These are phyloP conservation scores for Urocynchramus pylzowi DNA, from an alignment of 2,113 vertebrate species.

Conservation along the genomic window DNA sequence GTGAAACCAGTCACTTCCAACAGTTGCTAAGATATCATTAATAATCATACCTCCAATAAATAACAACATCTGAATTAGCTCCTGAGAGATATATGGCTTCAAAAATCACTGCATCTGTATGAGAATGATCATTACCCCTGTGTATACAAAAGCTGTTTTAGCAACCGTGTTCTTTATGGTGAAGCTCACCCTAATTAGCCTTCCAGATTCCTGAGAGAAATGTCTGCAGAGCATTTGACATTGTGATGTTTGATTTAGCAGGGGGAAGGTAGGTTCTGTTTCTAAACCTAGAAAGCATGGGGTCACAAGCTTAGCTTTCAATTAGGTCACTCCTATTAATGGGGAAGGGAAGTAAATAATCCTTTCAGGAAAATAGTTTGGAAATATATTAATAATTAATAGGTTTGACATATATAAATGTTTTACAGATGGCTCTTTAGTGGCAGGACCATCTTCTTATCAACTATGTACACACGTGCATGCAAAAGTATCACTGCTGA, in stretches of 20 bases:
- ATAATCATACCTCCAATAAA: constrained; percentile 95
- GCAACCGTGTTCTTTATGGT: constrained; percentile 84
- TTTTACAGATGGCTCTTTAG: neutral
- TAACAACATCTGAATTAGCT: constrained; percentile 85
- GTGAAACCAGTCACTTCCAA: constrained; percentile 76
- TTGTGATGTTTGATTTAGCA: constrained; percentile 70
- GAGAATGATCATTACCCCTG: constrained; percentile 82
- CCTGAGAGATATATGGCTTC: constrained; percentile 91
- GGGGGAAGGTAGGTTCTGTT: constrained; percentile 24
- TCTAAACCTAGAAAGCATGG: constrained; percentile 52
- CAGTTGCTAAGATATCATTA: constrained; percentile 87
- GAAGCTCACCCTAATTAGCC: constrained; percentile 99
- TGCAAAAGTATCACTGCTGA: neutral
- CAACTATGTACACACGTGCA: neutral
- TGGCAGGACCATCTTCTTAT: neutral
- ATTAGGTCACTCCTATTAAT: constrained; percentile 61
- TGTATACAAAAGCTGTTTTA: constrained; percentile 81
- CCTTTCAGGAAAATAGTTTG: constrained; percentile 60
- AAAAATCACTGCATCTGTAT: constrained; percentile 87
- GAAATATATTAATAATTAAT: constrained; percentile 68
- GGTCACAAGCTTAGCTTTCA: constrained; percentile 53
- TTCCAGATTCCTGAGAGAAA: constrained; percentile 86
- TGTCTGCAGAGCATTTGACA: constrained; percentile 74
- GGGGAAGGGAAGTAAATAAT: constrained; percentile 46
- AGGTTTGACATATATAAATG: constrained; percentile 30